Evolutionary conservation across 2,888 invertebrate species (phyloP).

Genomic region (Hirtodrosophila duncani): DNA sequence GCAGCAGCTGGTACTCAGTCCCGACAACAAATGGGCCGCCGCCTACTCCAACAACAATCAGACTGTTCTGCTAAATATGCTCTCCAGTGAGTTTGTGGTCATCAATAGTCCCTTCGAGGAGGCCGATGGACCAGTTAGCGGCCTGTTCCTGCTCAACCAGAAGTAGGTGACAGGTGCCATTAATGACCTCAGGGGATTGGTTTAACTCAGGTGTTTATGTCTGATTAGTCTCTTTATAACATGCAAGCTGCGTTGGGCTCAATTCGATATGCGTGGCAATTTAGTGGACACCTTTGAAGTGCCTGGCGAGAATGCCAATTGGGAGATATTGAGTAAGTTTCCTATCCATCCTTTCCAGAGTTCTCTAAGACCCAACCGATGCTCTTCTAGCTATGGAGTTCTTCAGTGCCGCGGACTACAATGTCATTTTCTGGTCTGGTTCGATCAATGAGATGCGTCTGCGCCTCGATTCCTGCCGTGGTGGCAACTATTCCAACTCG

Average conservation of each 20-base stretch:
- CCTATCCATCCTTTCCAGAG: too few species aligned
- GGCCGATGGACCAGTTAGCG: conserved; percentile 81
- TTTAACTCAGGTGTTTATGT: not conserved
- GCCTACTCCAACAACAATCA: conserved; percentile 98
- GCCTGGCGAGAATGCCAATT: conserved; percentile 81
- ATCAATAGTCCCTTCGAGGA: conserved; percentile 90
- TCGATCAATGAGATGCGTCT: conserved; percentile 87
- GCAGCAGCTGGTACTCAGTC: conserved; percentile 94
- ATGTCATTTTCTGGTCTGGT: conserved; percentile 89
- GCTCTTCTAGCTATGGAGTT: conserved; percentile 83
- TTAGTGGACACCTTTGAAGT: conserved; percentile 81
- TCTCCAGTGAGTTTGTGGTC: conserved; percentile 94
- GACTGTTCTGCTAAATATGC: conserved; percentile 93
- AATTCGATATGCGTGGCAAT: conserved; percentile 88
- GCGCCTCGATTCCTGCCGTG: conserved; percentile 82
- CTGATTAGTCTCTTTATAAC: conserved; percentile 83
- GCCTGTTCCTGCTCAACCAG: conserved; percentile 84
- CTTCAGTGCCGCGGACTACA: conserved; percentile 83
- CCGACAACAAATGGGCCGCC: conserved; percentile 97
- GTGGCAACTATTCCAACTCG: conserved; percentile 49
- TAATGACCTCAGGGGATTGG: accelerated
- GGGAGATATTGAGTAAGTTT: conserved; percentile 87
- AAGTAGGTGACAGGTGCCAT: conserved; percentile 78
- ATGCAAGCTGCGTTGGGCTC: conserved; percentile 87
- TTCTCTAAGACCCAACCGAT: not conserved